Conservation (phyloP, 1,140 invertebrate species). For the Schlechtendalia chinensis region DNA sequence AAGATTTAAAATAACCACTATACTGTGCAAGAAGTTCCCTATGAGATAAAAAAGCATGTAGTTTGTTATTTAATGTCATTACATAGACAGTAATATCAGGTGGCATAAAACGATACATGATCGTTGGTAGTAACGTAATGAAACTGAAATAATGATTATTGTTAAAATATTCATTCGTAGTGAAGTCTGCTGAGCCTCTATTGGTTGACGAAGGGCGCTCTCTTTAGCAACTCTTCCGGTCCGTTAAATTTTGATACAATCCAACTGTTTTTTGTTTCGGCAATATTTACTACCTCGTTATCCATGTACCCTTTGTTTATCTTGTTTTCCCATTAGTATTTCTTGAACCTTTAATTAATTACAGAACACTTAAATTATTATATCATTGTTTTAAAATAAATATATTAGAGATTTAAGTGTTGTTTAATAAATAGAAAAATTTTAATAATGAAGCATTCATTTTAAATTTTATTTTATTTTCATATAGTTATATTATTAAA, state of each 20-base stretch:
- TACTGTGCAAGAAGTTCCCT: slow-evolving; percentile 66
- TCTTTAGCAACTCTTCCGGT: slow-evolving; percentile 29
- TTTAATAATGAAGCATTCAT: not conserved
- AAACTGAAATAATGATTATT: slow-evolving; percentile 31
- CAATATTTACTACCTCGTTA: slow-evolving; percentile 46
- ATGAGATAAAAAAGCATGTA: slow-evolving; percentile 64
- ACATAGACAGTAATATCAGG: slow-evolving; percentile 54
- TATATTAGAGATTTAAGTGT: not conserved
- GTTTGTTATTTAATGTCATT: slow-evolving; percentile 56
- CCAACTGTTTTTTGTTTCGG: slow-evolving; percentile 6
- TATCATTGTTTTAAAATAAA: slow-evolving; percentile 1
- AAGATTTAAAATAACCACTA: slow-evolving; percentile 68
- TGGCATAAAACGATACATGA: slow-evolving; percentile 31
- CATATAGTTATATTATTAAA: not conserved
- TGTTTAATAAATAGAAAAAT: not conserved
- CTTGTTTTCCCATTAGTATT: slow-evolving; percentile 28
- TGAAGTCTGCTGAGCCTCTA: not conserved
- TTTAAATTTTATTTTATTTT: not conserved
- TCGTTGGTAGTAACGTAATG: slow-evolving; percentile 3
- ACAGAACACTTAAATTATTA: not conserved
- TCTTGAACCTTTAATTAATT: slow-evolving; percentile 41
- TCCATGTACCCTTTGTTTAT: slow-evolving; percentile 22
- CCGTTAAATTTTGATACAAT: slow-evolving; percentile 19
- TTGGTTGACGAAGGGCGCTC: slow-evolving; percentile 26
- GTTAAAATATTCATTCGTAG: slow-evolving; percentile 26